A percentile compares a stretch with the other conserved stretches of the same genome.
Conservation (phyloP, 2,797 vertebrate genomes). For the Bryconaethiops microstoma region DNA sequence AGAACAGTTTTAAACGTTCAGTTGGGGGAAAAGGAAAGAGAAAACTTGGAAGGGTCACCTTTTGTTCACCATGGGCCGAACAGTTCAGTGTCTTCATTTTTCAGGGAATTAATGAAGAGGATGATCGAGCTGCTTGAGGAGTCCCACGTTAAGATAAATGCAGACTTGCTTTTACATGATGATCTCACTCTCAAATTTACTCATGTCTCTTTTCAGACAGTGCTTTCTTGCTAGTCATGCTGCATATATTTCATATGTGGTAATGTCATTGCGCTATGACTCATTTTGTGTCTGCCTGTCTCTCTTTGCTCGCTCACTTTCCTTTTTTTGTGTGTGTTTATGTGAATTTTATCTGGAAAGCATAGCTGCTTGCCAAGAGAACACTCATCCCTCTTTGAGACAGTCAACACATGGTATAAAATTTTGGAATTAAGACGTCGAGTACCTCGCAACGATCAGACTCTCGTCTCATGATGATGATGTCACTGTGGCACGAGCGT, state of each 20-base stretch:
- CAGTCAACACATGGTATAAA: conserved; percentile 57
- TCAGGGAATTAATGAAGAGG: not conserved
- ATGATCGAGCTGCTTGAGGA: conserved; percentile 35
- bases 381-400: conserved; percentile 58
- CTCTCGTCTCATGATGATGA: conserved; percentile 54
- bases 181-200: conserved; percentile 55
- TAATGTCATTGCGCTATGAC: conserved; percentile 59
- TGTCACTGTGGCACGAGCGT: conserved; percentile 56
- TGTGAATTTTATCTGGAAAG: conserved; percentile 61
- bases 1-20: conserved; percentile 14
- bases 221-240: conserved; percentile 53
- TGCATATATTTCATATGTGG: conserved; percentile 59
- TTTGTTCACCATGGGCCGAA: not conserved
- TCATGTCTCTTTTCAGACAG: conserved; percentile 50
- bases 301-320: conserved; percentile 42
- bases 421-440: conserved; percentile 56
- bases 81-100: not conserved
- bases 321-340: conserved; percentile 54
- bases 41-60: not conserved
- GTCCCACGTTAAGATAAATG: conserved; percentile 36
- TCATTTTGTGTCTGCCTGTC: conserved; percentile 55
- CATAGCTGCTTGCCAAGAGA: conserved; percentile 51
- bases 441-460: conserved; percentile 58
- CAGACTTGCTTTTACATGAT: conserved; percentile 49
- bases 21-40: not conserved